These are phyloP conservation scores for Dendrolimus houi DNA, from an alignment of 2,888 invertebrate genomes.

Conservation along the genomic window DNA sequence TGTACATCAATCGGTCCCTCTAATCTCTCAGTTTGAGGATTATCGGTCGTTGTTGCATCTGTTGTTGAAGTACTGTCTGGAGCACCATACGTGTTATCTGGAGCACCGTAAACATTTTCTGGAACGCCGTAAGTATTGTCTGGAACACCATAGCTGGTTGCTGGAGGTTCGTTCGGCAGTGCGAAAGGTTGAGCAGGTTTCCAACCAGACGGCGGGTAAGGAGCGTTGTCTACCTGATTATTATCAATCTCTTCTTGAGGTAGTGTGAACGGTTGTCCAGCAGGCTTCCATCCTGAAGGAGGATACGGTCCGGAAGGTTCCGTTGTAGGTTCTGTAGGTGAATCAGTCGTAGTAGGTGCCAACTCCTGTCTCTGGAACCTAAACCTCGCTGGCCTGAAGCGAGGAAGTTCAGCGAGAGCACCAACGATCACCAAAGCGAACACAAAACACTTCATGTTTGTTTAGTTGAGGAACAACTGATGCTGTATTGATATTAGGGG, in stretches of 20 bases:
- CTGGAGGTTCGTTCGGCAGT: conserved; percentile 48
- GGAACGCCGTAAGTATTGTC: conserved; percentile 46
- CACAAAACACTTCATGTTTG: conserved; percentile 52
- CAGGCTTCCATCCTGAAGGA: conserved; percentile 58
- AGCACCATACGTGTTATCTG: conserved; percentile 39
- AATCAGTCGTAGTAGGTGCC: conserved; percentile 59
- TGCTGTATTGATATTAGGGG: conserved; percentile 20
- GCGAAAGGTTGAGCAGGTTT: conserved; percentile 53
- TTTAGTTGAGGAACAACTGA: conserved; percentile 25
- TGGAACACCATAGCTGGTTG: conserved; percentile 45
- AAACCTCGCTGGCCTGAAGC: conserved; percentile 63
- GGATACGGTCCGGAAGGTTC: conserved; percentile 46
- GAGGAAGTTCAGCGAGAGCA: conserved; percentile 58
- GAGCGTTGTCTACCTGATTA: conserved; percentile 21
- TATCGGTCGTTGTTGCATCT: conserved; percentile 48
- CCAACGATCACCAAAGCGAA: conserved; percentile 37
- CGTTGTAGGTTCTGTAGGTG: conserved; percentile 49
- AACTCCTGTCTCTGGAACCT: conserved; percentile 61
- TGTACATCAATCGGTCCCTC: conserved; percentile 57
- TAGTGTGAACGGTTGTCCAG: conserved; percentile 46
- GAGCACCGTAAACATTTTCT: conserved; percentile 35
- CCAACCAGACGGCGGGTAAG: conserved; percentile 63
- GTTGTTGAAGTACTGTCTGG: conserved; percentile 45
- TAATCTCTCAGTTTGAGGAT: conserved; percentile 47
- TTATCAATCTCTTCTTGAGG: conserved; percentile 38